Evolutionary conservation across 2,113 vertebrate species (phyloP), one percentile per base, ranked within the genome.

Genomic region (Nesogale talazaci): DNA sequence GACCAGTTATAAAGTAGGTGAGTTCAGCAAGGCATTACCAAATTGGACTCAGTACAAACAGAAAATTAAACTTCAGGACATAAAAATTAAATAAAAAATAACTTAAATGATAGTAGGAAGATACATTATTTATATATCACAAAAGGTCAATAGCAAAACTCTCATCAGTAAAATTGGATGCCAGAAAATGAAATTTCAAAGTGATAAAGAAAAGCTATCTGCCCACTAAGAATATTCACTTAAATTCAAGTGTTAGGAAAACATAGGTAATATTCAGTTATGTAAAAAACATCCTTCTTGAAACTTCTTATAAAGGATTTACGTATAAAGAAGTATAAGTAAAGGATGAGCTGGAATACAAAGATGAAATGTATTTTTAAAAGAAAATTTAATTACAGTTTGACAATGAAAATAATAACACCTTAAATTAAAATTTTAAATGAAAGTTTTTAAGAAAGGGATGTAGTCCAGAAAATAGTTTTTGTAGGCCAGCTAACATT

Each of bases 201-300:
- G 29, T 36, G 57, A 77, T 38, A 61, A 82, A 79, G 87, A 29
- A 80, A 83, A 79, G 38, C 46, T 42, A 36, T 90, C 34, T 42
- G 1, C 72, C 42, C 74, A 22, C 61, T 85, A 83, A 78, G 56
- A 89, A 82, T 79, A 93, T 36, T 94, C 29, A 42, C 15, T 29
- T 80, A 89, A 83, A 75, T 76, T 86, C n/a, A 91, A 69, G 22
- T 79, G 38, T 12, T 67, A 82, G 29, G 4, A 15, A 31, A 57
- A 63, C 3, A 86, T 34, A 80, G 46, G 69, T 4, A 93, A 90
- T 85, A 93, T 81, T 25, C 79, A 94, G 17, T 29, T 40, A 20
- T 31, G 57, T 11, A 74, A 57, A 36, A 74, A 52, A 6, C 42
- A 65, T 27, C 27, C 27, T 65, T 65, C 12, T 65, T 65, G 27